These are phyloP conservation scores for Hermaeophaga mercurialis DNA, from an alignment of 2,888 invertebrate species.

Conservation along the genomic window DNA sequence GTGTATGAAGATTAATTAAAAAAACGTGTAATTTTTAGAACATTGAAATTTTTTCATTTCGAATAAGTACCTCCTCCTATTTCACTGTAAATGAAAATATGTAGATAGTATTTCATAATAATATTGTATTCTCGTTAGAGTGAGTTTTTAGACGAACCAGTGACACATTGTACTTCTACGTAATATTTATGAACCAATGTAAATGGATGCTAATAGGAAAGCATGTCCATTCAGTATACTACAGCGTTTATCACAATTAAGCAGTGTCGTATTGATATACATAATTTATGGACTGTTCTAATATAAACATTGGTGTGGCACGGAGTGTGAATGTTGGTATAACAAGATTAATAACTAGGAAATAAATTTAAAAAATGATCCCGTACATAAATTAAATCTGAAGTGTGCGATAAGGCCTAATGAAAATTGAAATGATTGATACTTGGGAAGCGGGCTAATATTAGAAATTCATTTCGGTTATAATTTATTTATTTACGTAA, in stretches of 20 bases:
- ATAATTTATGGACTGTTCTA: slow-evolving; percentile 46
- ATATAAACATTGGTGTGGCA: slow-evolving; percentile 40
- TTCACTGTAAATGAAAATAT: no score
- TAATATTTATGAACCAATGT: slow-evolving; percentile 39
- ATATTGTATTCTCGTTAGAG: no score
- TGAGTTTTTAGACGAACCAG: slow-evolving; percentile 8
- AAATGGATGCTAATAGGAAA: slow-evolving; percentile 46
- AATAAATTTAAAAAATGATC: slow-evolving; percentile 27
- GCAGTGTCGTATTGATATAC: slow-evolving; percentile 47
- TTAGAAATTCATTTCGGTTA: slow-evolving; percentile 8
- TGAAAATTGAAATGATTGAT: slow-evolving; percentile 26
- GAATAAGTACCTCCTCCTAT: no score
- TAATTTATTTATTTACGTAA: background rate
- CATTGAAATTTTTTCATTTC: no score
- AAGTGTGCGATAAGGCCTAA: slow-evolving; percentile 12
- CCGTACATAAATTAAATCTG: slow-evolving; percentile 23
- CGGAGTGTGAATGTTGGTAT: slow-evolving; percentile 27
- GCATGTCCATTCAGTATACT: slow-evolving; percentile 39
- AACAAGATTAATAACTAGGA: slow-evolving; percentile 33
- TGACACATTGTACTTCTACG: slow-evolving; percentile 17
- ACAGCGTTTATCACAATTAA: slow-evolving; percentile 50
- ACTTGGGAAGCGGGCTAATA: slow-evolving; percentile 1
- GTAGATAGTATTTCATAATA: no score
- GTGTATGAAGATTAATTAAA: no score
- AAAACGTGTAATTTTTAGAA: no score